phyloP scores from a whole-genome alignment of 2,113 vertebrate genomes.

The Holacanthus passer region DNA sequence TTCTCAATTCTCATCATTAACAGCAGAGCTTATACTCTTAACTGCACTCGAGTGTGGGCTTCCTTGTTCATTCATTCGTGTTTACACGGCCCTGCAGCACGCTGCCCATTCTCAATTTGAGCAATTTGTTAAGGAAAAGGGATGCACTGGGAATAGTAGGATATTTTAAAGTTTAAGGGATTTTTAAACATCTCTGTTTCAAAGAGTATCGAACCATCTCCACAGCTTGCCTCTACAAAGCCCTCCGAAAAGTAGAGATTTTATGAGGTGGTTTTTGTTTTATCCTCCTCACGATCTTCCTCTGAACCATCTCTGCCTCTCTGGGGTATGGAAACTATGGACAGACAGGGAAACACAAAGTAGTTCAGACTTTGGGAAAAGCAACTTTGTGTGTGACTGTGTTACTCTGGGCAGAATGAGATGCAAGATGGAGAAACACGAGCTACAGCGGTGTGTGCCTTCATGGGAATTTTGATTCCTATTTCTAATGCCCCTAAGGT shows the following conservation, averaged over 20 bases:
- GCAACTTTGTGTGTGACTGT: background rate
- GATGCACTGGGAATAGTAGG: background rate
- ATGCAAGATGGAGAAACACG: background rate
- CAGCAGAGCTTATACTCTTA: conserved; percentile 7
- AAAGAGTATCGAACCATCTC: background rate
- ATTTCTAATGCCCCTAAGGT: background rate
- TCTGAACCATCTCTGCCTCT: background rate
- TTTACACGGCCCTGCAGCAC: conserved; percentile 14
- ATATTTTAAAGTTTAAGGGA: conserved; percentile 8
- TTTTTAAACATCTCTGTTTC: background rate
- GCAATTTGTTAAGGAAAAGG: background rate
- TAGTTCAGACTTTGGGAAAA: background rate
- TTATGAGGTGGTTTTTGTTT: background rate
- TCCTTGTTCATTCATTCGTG: conserved; percentile 7
- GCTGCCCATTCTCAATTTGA: conserved; percentile 1
- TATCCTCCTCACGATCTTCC: background rate
- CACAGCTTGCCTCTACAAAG: background rate
- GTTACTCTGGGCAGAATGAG: conserved; percentile 6
- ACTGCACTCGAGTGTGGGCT: background rate
- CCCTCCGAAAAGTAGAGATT: background rate
- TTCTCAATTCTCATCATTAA: background rate
- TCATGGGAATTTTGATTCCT: conserved; percentile 34
- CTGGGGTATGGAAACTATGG: background rate
- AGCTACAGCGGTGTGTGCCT: conserved; percentile 55
- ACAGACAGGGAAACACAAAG: background rate